A percentile compares a stretch with the other conserved stretches of the same genome.
Evolutionary conservation across 2,113 vertebrate species (phyloP).

Genomic region (Colistium nudipinnis): DNA sequence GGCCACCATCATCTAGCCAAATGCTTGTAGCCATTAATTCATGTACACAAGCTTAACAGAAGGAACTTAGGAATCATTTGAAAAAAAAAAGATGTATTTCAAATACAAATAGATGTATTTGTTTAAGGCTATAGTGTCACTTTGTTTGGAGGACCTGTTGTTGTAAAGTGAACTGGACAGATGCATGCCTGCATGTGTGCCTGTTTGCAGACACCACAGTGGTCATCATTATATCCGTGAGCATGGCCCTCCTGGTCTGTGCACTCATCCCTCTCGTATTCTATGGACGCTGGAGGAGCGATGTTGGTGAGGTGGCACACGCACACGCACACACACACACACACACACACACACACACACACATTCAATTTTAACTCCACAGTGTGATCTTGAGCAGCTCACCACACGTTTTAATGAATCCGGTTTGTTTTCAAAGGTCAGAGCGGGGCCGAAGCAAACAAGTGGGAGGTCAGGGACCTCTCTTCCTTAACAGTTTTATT

Average conservation of each 20-base stretch:
- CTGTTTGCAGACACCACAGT: constrained; percentile 61
- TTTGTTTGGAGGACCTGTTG: neutral
- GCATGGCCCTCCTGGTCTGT: constrained; percentile 66
- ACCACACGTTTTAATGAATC: neutral
- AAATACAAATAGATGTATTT: too few species aligned
- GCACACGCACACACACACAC: neutral
- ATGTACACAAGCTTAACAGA: too few species aligned
- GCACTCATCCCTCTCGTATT: constrained; percentile 73
- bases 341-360: neutral
- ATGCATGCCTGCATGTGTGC: neutral
- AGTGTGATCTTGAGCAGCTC: neutral
- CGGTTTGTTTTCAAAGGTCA: constrained; percentile 32
- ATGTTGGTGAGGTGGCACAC: constrained; percentile 32
- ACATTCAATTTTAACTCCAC: neutral
- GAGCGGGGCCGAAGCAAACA: constrained; percentile 4
- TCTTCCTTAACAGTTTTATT: neutral
- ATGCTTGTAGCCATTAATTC: too few species aligned
- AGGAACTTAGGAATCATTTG: too few species aligned
- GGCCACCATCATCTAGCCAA: too few species aligned
- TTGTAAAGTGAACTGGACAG: neutral
- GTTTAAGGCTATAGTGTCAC: neutral
- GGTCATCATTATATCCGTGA: constrained; percentile 65
- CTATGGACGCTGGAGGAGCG: constrained; percentile 56
- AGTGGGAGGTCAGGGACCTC: constrained; percentile 45
- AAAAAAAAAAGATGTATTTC: too few species aligned